Evolutionary conservation across 2,888 invertebrate genomes (phyloP).

Genomic region (Plagodis dolabraria): DNA sequence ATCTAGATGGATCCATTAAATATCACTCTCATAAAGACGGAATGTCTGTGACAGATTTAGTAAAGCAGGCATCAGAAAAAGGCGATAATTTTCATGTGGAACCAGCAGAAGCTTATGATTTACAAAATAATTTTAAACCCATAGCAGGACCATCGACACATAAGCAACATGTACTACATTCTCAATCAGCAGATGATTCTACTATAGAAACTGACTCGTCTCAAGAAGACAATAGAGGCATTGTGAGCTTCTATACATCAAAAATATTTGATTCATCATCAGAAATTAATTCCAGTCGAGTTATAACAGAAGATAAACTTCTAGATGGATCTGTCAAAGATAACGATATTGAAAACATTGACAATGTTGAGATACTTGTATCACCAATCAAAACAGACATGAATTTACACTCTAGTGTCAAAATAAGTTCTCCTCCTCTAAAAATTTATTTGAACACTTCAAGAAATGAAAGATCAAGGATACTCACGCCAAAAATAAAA

Average conservation of each 20-base stretch:
- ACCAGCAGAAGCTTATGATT: constrained; percentile 62
- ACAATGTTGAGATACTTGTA: neutral
- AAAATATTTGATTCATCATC: constrained; percentile 68
- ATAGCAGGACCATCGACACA: constrained; percentile 67
- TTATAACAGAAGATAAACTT: constrained; percentile 12
- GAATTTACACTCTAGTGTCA: neutral
- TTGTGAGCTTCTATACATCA: constrained; percentile 74
- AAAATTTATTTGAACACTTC: neutral
- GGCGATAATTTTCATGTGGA: constrained; percentile 36
- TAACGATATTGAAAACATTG: constrained; percentile 3
- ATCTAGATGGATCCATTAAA: constrained; percentile 11
- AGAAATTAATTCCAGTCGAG: constrained; percentile 37
- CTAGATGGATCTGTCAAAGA: constrained; percentile 16
- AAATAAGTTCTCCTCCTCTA: constrained; percentile 9
- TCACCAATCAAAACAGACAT: neutral
- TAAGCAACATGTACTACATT: constrained; percentile 28
- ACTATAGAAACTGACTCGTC: constrained; percentile 59
- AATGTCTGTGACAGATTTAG: constrained; percentile 49
- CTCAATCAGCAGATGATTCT: constrained; percentile 37
- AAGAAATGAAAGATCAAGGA: constrained; percentile 29
- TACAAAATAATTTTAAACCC: constrained; percentile 61
- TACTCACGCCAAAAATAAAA: constrained; percentile 81
- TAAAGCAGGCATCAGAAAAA: constrained; percentile 48
- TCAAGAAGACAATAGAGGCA: constrained; percentile 62
- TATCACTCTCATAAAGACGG: constrained; percentile 27